A percentile compares a stretch with the other conserved stretches of the same genome.
These are phyloP conservation scores for Brachylomia viminalis DNA, from an alignment of 2,888 invertebrate genomes.

Conservation along the genomic window DNA sequence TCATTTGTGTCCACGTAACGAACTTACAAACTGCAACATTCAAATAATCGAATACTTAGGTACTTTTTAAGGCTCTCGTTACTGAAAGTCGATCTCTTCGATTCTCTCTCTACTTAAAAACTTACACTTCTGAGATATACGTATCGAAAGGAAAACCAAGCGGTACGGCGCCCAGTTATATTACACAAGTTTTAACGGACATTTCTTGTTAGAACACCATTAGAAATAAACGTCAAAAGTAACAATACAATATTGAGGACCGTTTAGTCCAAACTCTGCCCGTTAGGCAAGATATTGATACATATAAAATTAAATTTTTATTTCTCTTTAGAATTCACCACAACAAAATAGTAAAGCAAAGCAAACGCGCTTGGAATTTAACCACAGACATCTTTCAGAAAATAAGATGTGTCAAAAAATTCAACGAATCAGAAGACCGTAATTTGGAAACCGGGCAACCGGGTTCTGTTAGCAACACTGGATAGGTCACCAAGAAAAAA, in stretches of 20 bases:
- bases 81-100: constrained; percentile 23
- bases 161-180: constrained; percentile 47
- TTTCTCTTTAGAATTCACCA: constrained; percentile 61
- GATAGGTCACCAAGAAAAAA: neutral
- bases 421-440: constrained; percentile 36
- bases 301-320: constrained; percentile 53
- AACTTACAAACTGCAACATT: neutral
- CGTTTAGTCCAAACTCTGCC: constrained; percentile 16
- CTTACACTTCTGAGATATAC: constrained; percentile 24
- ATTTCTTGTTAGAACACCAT: constrained; percentile 18
- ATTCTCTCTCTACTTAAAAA: constrained; percentile 18
- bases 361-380: constrained; percentile 61
- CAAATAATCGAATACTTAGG: constrained; percentile 21
- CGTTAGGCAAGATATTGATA: constrained; percentile 41
- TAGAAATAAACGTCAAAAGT: constrained; percentile 7
- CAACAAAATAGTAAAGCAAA: constrained; percentile 63
- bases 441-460: neutral
- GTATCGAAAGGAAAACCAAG: constrained; percentile 54
- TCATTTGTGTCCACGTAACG: constrained; percentile 41
- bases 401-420: constrained; percentile 32
- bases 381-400: constrained; percentile 55
- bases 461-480: neutral
- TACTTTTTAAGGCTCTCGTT: constrained; percentile 42
- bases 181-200: constrained; percentile 37
- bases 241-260: constrained; percentile 22